A percentile compares a stretch with the other conserved stretches of the same genome.
Conservation (phyloP, 2,113 vertebrate species). For the Pyxicephalus adspersus region DNA sequence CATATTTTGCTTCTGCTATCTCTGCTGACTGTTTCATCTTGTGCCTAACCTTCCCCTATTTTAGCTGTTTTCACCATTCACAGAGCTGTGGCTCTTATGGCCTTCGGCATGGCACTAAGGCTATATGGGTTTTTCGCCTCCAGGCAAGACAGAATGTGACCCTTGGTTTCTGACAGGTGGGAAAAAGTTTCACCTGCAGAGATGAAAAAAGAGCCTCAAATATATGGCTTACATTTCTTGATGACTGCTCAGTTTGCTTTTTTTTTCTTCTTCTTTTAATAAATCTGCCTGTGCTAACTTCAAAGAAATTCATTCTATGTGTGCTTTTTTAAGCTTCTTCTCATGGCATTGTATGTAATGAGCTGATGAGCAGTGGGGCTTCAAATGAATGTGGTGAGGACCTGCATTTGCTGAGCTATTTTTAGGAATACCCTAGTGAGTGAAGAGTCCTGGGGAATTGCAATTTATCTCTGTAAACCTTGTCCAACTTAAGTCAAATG, state of each 20-base stretch:
- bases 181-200: constrained; percentile 9
- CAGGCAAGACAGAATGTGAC: neutral
- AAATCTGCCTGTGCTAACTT: constrained; percentile 30
- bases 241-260: constrained; percentile 19
- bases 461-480: constrained; percentile 55
- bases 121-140: constrained; percentile 9
- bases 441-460: constrained; percentile 50
- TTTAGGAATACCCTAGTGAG: constrained; percentile 54
- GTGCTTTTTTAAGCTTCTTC: constrained; percentile 37
- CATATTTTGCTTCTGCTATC: neutral
- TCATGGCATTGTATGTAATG: constrained; percentile 36
- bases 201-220: constrained; percentile 10
- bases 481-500: constrained; percentile 45
- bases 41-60: neutral
- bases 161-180: constrained; percentile 22
- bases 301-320: constrained; percentile 21
- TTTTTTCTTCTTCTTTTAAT: constrained; percentile 28
- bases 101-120: constrained; percentile 11
- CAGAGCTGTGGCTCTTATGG: constrained; percentile 9
- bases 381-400: constrained; percentile 38
- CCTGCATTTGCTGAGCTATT: constrained; percentile 44
- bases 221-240: constrained; percentile 15
- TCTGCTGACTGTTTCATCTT: neutral
- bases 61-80: neutral
- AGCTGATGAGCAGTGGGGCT: constrained; percentile 41